Evolutionary conservation across 2,888 invertebrate species (phyloP), one percentile per base, ranked within the genome.

Genomic region (Acanthopleura granulata): DNA sequence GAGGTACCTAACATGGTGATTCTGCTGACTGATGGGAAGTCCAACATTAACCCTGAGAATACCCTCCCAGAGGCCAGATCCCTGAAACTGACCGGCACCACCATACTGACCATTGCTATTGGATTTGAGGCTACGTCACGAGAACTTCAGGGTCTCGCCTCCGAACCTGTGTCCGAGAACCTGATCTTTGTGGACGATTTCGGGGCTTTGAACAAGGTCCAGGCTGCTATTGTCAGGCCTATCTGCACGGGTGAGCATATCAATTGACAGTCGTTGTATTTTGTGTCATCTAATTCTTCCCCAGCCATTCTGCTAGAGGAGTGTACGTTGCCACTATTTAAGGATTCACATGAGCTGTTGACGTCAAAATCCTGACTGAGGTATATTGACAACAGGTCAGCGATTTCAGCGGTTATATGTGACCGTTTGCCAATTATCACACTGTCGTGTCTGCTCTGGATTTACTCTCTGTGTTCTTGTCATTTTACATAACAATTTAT

Each of bases 1-100:
- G 87, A 80, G 73, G 81, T 83, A 0, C 85, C 85, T 0, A 87
- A 87, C 75, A 79, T 86, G 62, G 77, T 84, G 18, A 82, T 87
- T n/a, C 81, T 85, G 16, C 80, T 87, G 50, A 87, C 86, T 15
- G 87, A 87, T 72, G 87, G 87, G 12, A 82, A 88, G 74, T 89
- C 89, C 0, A 89, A 89, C 79, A 82, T 88, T 49, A 81, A 87
- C 74, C 82, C 84, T 72, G 76, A 80, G 27, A 79, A 84, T 40
- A 89, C 88, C 4, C 76, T 89, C 16, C 84, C 85, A 0, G 86
- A 88, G 77, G 89, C 88, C 6, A 72, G 79, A n/a, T 73, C 78
- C 0, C 74, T 86, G 66, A 86, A 86, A 75, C 50, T 77, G 11
- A 77, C 79, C 22, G 87, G 87, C 9, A 82, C 81, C 9, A 83